Evolutionary conservation across 2,113 vertebrate genomes (phyloP).

Genomic region (Xiphophorus hellerii): DNA sequence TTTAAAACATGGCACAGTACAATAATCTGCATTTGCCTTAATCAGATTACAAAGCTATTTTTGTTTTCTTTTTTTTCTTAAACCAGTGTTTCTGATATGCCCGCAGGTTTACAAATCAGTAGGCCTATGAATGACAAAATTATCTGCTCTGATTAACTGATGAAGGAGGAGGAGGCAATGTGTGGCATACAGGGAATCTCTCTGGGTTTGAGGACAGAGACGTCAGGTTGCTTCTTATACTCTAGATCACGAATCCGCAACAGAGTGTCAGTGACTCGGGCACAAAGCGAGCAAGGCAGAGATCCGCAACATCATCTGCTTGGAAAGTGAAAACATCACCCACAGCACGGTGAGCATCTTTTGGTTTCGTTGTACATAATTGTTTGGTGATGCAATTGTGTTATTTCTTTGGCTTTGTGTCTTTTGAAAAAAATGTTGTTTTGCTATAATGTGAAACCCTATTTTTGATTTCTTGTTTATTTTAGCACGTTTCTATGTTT

Average conservation of each 20-base stretch:
- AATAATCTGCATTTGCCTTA: background rate
- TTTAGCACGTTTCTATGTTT: constrained; percentile 19
- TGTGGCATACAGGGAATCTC: constrained; percentile 63
- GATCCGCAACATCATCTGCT: constrained; percentile 42
- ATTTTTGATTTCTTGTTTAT: constrained; percentile 8
- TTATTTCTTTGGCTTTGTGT: background rate
- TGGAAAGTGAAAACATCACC: constrained; percentile 30
- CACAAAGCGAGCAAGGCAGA: constrained; percentile 45
- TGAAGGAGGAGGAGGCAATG: constrained; percentile 75
- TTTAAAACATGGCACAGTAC: background rate
- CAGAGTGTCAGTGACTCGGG: constrained; percentile 45
- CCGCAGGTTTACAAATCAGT: constrained; percentile 42
- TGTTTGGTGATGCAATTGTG: background rate
- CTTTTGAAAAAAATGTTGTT: background rate
- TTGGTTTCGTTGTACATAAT: constrained; percentile 9
- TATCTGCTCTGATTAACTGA: constrained; percentile 77
- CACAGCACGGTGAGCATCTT: constrained; percentile 58
- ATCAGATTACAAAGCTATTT: background rate
- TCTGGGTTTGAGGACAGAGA: constrained; percentile 72
- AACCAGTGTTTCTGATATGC: background rate
- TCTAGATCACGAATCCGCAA: constrained; percentile 61
- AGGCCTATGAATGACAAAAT: constrained; percentile 43
- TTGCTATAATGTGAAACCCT: background rate
- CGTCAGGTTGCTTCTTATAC: constrained; percentile 63
- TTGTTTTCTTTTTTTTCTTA: background rate